Base-by-base conservation (phyloP, 2,797 vertebrate species). In the Novumbra hubbsi region DNA sequence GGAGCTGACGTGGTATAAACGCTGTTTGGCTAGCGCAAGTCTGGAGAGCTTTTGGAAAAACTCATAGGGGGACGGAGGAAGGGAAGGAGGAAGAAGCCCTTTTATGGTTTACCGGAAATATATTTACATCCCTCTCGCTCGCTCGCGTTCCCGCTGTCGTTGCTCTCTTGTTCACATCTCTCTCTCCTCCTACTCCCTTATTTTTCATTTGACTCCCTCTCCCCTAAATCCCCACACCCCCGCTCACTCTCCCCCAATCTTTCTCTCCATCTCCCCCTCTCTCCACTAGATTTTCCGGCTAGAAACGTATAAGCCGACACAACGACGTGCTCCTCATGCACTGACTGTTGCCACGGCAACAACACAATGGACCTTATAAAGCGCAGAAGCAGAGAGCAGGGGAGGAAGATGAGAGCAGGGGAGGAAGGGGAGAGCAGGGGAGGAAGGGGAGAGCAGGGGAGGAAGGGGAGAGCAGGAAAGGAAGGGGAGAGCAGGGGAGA, bases 271-370 rank as follows among this genome's bases (percentile, higher is more conserved):
- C n/a, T 28, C 27, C 60, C 28, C 21, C 30, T 73, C 55, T n/a
- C 32, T 79, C 66, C 62, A 76, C 81, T 84, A 73, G 19, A 75
- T 81, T 83, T 70, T 74, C 73, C 69, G 78, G 70, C 73, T 82
- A 66, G 87, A 72, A 83, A 81, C 84, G 80, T 87, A 57, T 57
- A 86, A 83, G 82, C 73, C 84, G 89, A 85, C 86, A 85, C 57
- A 83, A 73, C 69, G 78, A 79, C 8, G 19, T 4, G 17, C 11
- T 78, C 41, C 80, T 84, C 67, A 57, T 81, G 75, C 77, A 84
- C 81, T 73, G 75, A 57, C 21, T 75, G 95, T 95, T 96, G 91
- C 94, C 92, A 91, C 88, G 91, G 93, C 88, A 95, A 96, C 95
- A 82, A 73, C 81, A 92, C 88, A 90, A 92, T 88, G 77, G 88